phyloP scores from a whole-genome alignment of 1,140 invertebrate species.

The Arion vulgaris region DNA sequence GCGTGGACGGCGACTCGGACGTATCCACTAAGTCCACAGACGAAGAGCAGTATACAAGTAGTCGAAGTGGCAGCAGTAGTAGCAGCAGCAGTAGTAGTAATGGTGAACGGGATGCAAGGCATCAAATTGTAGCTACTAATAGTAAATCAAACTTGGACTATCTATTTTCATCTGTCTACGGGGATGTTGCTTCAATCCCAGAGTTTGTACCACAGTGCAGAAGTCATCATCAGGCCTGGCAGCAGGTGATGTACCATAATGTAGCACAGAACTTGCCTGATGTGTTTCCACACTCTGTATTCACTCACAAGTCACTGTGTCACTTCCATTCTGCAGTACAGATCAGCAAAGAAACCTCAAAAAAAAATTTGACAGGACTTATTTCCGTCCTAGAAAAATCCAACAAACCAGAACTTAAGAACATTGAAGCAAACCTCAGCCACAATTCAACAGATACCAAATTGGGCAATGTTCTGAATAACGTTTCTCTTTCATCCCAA shows the following conservation, averaged over 20 bases:
- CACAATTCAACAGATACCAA: conserved; percentile 48
- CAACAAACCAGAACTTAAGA: conserved; percentile 55
- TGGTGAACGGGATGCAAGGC: background rate
- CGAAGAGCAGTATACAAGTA: conserved; percentile 25
- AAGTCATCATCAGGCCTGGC: conserved; percentile 12
- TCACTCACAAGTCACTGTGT: conserved; percentile 1
- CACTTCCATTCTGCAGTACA: conserved; percentile 22
- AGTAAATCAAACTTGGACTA: background rate
- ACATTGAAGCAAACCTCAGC: conserved; percentile 51
- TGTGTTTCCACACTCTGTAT: background rate
- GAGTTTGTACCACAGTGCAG: conserved; percentile 49
- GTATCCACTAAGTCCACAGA: conserved; percentile 39
- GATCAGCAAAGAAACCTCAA: conserved; percentile 41
- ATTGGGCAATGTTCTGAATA: conserved; percentile 62
- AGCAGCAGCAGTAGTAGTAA: conserved; percentile 21
- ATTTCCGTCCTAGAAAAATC: conserved; percentile 68
- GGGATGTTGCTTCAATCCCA: conserved; percentile 42
- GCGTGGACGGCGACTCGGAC: conserved; percentile 49
- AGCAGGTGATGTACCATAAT: background rate
- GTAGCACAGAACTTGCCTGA: background rate
- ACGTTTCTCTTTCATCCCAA: conserved; percentile 47
- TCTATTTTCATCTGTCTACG: conserved; percentile 7
- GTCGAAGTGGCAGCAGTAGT: background rate
- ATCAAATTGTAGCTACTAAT: background rate
- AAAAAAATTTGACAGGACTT: conserved; percentile 68